phyloP scores from a whole-genome alignment of 2,797 vertebrate species.

The Trematomus bernacchii region DNA sequence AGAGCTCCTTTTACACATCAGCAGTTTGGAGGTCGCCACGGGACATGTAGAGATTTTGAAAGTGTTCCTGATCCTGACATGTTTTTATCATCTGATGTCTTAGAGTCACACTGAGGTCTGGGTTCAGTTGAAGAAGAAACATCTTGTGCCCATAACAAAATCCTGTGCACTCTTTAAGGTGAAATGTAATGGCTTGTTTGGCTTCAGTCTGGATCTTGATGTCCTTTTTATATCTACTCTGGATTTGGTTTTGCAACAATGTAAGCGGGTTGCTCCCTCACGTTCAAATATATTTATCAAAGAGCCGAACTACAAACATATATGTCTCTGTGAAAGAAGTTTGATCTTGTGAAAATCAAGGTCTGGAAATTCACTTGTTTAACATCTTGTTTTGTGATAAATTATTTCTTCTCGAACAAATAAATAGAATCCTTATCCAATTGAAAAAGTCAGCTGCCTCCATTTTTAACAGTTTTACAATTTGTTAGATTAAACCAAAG shows the following conservation, averaged over 20 bases:
- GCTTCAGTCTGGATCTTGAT: slow-evolving; percentile 10
- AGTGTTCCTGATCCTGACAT: slow-evolving; percentile 39
- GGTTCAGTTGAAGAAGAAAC: slow-evolving; percentile 22
- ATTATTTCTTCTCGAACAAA: slow-evolving; percentile 16
- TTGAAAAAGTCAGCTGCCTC: slow-evolving; percentile 30
- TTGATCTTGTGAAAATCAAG: not conserved
- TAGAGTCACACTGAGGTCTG: slow-evolving; percentile 46
- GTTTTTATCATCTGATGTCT: slow-evolving; percentile 59
- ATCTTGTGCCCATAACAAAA: slow-evolving; percentile 33
- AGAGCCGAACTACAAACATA: not conserved
- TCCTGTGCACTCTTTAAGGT: slow-evolving; percentile 30
- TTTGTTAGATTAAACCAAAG: slow-evolving; percentile 39
- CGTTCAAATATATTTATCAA: not conserved
- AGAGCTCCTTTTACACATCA: slow-evolving; percentile 38
- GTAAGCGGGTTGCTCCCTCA: not conserved
- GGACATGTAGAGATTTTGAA: slow-evolving; percentile 50
- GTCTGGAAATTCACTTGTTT: no score
- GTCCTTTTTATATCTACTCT: not conserved
- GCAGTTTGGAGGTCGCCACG: slow-evolving; percentile 30
- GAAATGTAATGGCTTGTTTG: slow-evolving; percentile 30
- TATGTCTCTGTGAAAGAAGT: not conserved
- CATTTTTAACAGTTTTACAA: slow-evolving; percentile 43
- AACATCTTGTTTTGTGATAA: not conserved
- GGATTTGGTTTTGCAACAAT: slow-evolving; percentile 11
- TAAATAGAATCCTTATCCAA: slow-evolving; percentile 24